Evolutionary conservation across 2,888 invertebrate species (phyloP).

Genomic region (Alloplasta piceator): DNA sequence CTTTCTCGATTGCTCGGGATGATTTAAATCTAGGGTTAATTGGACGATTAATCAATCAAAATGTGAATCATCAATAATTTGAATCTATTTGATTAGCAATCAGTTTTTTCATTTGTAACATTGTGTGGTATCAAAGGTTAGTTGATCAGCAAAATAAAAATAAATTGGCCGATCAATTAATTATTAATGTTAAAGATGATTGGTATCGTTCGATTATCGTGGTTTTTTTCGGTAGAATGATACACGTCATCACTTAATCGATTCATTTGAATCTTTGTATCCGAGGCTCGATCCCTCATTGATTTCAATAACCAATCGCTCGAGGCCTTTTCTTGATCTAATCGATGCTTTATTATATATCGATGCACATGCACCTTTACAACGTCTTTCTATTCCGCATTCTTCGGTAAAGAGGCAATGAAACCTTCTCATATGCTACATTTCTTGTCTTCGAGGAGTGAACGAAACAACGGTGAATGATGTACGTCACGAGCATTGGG

Average conservation of each 20-base stretch:
- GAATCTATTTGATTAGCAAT: neutral
- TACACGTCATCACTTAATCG: too few species aligned
- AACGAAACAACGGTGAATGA: too few species aligned
- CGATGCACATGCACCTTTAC: neutral
- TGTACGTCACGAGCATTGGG: too few species aligned
- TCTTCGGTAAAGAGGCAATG: neutral
- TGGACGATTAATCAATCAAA: constrained; percentile 14
- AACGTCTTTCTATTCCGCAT: neutral
- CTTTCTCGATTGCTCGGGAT: constrained; percentile 27
- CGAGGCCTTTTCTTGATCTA: constrained; percentile 1
- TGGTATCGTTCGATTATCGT: too few species aligned
- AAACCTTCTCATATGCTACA: neutral
- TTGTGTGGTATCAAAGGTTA: too few species aligned
- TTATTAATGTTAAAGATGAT: too few species aligned
- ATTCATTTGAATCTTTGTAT: too few species aligned
- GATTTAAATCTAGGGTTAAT: constrained; percentile 2
- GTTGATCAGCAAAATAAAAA: too few species aligned
- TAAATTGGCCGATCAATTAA: too few species aligned
- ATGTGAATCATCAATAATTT: neutral
- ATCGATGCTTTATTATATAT: neutral
- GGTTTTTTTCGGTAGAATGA: too few species aligned
- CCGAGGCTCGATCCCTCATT: neutral
- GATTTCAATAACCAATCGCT: neutral
- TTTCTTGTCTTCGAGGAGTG: neutral
- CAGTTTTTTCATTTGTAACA: too few species aligned